phyloP scores from a whole-genome alignment of 1,140 invertebrate species.

The Eufriesea mexicana region DNA sequence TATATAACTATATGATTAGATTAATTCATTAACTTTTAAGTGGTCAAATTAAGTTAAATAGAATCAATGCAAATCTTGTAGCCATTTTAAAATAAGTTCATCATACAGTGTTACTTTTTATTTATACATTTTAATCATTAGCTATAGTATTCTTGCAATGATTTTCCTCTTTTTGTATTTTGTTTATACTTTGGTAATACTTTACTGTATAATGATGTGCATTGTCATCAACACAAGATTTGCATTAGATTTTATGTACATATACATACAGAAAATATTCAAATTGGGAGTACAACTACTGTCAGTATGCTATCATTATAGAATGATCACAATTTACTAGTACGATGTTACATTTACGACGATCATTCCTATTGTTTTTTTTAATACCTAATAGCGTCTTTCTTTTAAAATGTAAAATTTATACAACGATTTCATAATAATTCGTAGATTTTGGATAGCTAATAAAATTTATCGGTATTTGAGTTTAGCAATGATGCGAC shows the following conservation, averaged over 20 bases:
- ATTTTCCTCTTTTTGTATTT: not conserved
- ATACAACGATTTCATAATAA: too few relatives aligned
- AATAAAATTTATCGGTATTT: not conserved
- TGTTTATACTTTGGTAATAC: not conserved
- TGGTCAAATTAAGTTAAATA: slow-evolving; percentile 52
- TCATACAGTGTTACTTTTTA: slow-evolving; percentile 1
- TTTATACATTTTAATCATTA: slow-evolving; percentile 21
- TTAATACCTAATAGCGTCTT: not conserved
- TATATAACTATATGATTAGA: slow-evolving; percentile 57
- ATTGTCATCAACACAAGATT: slow-evolving; percentile 51
- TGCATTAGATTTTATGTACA: slow-evolving; percentile 74
- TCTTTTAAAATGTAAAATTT: slow-evolving; percentile 9
- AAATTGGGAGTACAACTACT: slow-evolving; percentile 57
- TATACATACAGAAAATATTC: slow-evolving; percentile 70
- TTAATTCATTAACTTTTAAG: slow-evolving; percentile 57
- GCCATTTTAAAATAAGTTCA: slow-evolving; percentile 9
- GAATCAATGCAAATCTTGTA: slow-evolving; percentile 38
- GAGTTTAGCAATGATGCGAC: not conserved
- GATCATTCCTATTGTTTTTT: slow-evolving; percentile 12
- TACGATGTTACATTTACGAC: slow-evolving; percentile 22
- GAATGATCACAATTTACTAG: slow-evolving; percentile 24
- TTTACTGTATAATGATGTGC: slow-evolving; percentile 43
- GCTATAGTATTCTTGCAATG: not conserved
- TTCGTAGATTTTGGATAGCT: not conserved
- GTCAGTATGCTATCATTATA: slow-evolving; percentile 60